These are phyloP conservation scores for Hemiscyllium ocellatum DNA, from an alignment of 2,113 vertebrate species.

Conservation along the genomic window DNA sequence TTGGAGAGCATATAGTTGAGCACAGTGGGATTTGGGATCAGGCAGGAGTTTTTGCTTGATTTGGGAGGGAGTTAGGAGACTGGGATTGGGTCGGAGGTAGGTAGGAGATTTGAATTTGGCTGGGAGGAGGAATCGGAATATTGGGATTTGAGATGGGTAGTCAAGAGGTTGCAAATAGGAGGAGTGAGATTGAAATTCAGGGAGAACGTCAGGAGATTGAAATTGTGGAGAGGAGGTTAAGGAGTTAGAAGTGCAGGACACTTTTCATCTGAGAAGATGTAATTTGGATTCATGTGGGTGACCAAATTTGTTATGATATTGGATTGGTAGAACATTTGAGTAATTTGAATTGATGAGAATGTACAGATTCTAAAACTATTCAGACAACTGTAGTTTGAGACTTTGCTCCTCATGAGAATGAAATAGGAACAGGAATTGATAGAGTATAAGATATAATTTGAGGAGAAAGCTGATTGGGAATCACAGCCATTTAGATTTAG, in stretches of 20 bases:
- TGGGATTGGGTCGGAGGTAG: neutral
- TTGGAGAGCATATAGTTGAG: neutral
- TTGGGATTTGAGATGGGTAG: neutral
- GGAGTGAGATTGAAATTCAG: neutral
- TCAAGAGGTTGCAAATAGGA: neutral
- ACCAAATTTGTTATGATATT: neutral
- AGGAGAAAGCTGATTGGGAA: neutral
- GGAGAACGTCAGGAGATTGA: neutral
- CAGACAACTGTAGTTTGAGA: neutral
- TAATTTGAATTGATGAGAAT: neutral
- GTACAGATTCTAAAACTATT: neutral
- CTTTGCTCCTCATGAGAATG: neutral
- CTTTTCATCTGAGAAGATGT: too few species aligned
- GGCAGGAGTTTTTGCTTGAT: too few species aligned
- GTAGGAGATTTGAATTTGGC: neutral
- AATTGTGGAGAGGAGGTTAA: neutral
- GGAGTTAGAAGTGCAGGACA: too few species aligned
- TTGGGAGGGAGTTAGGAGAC: neutral
- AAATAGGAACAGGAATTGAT: neutral
- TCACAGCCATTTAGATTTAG: neutral
- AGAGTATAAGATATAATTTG: neutral
- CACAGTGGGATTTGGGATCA: neutral
- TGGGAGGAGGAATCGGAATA: neutral
- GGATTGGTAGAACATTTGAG: neutral
- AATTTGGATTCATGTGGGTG: too few species aligned